Evolutionary conservation across 2,797 vertebrate genomes (phyloP).

Genomic region (Channallabes apus): DNA sequence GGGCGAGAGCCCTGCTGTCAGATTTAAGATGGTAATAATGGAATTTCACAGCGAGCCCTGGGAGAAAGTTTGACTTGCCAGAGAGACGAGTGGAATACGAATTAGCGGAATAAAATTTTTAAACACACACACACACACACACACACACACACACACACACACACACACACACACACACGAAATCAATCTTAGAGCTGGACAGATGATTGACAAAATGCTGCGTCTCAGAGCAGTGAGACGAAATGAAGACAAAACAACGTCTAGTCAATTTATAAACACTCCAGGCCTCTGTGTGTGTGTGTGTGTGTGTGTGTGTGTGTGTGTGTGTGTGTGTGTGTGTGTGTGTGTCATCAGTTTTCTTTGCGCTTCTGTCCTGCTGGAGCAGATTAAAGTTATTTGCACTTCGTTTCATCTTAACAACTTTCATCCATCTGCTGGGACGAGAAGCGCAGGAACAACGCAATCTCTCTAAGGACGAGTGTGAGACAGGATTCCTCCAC

Average conservation of each 20-base stretch:
- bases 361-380: constrained; percentile 25
- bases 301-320: neutral
- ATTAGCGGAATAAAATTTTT: constrained; percentile 30
- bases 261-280: neutral
- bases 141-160: constrained; percentile 16
- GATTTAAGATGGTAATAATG: constrained; percentile 55
- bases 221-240: neutral
- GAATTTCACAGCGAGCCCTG: constrained; percentile 49
- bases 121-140: constrained; percentile 24
- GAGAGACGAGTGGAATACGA: constrained; percentile 42
- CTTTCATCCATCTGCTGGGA: constrained; percentile 51
- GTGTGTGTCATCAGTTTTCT: constrained; percentile 7
- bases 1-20: constrained; percentile 39
- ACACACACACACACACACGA: constrained; percentile 1
- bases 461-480: neutral
- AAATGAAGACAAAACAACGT: neutral
- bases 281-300: constrained; percentile 4
- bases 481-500: neutral
- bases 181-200: neutral
- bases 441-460: constrained; percentile 2
- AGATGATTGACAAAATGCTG: neutral
- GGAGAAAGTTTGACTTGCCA: constrained; percentile 49
- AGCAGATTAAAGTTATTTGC: constrained; percentile 55
- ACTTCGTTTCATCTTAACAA: constrained; percentile 53
- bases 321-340: neutral